phyloP scores from a whole-genome alignment of 2,888 invertebrate genomes.

The Formica aserva region DNA sequence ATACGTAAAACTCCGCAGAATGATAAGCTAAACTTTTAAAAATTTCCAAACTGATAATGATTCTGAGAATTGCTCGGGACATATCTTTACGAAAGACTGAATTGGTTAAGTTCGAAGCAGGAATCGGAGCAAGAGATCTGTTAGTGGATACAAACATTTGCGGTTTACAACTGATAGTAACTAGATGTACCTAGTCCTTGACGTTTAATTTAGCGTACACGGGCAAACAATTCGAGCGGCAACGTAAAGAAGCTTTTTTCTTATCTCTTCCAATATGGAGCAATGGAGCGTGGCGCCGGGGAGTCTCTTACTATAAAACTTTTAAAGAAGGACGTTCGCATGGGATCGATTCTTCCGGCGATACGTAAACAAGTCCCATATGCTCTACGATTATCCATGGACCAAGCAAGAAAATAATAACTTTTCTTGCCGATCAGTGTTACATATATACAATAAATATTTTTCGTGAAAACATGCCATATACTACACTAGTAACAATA shows the following conservation, averaged over 20 bases:
- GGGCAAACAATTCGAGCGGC: slow-evolving; percentile 40
- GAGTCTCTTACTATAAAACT: slow-evolving; percentile 67
- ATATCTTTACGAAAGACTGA: not conserved
- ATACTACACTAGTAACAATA: not conserved
- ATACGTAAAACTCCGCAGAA: not conserved
- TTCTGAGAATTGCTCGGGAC: not conserved
- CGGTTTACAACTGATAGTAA: slow-evolving; percentile 48
- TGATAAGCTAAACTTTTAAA: not conserved
- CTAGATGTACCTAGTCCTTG: slow-evolving; percentile 40
- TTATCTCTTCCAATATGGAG: slow-evolving; percentile 54
- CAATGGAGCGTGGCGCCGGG: slow-evolving; percentile 62
- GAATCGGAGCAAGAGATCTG: not conserved
- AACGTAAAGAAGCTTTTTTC: slow-evolving; percentile 58
- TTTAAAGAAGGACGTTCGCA: slow-evolving; percentile 68
- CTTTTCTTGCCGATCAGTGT: not conserved
- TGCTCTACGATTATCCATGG: slow-evolving; percentile 22
- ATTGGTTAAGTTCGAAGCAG: slow-evolving; percentile 25
- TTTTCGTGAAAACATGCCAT: not conserved
- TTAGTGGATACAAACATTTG: slow-evolving; percentile 45
- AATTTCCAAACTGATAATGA: slow-evolving; percentile 12
- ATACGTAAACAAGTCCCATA: slow-evolving; percentile 40
- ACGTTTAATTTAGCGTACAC: slow-evolving; percentile 62
- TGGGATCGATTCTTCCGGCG: slow-evolving; percentile 24
- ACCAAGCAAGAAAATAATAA: slow-evolving; percentile 13
- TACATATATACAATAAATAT: not conserved